These are phyloP conservation scores for Prinia subflava DNA, from an alignment of 2,113 vertebrate species.

Conservation along the genomic window DNA sequence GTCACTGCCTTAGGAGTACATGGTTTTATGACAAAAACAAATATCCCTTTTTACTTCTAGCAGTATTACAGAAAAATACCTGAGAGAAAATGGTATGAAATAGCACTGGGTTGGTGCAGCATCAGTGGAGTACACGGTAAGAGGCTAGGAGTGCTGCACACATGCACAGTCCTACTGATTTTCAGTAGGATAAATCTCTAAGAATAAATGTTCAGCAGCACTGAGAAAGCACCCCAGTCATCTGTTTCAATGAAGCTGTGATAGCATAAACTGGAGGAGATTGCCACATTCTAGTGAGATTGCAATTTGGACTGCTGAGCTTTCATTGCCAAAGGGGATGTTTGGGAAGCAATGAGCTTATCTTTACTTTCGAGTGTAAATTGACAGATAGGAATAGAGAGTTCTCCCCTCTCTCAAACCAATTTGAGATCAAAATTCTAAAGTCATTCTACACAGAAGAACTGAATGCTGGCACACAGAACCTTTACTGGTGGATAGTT, in stretches of 20 bases:
- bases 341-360: background rate
- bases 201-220: background rate
- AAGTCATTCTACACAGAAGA: background rate
- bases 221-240: background rate
- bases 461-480: background rate
- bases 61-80: background rate
- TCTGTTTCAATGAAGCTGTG: background rate
- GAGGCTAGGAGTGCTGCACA: background rate
- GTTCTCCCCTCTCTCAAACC: background rate
- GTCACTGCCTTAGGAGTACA: background rate
- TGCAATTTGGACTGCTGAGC: constrained; percentile 17
- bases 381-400: background rate
- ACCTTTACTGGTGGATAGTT: background rate
- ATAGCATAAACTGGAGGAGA: background rate
- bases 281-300: background rate
- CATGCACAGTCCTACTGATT: background rate
- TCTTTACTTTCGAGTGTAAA: constrained; percentile 27
- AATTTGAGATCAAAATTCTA: background rate
- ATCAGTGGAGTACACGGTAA: background rate
- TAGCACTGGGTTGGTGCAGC: background rate
- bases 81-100: background rate
- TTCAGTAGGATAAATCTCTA: background rate
- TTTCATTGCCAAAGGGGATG: background rate
- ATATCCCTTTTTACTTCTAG: background rate
- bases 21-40: background rate